Conservation (phyloP, 2,113 vertebrate genomes). For the Thunnus thynnus region DNA sequence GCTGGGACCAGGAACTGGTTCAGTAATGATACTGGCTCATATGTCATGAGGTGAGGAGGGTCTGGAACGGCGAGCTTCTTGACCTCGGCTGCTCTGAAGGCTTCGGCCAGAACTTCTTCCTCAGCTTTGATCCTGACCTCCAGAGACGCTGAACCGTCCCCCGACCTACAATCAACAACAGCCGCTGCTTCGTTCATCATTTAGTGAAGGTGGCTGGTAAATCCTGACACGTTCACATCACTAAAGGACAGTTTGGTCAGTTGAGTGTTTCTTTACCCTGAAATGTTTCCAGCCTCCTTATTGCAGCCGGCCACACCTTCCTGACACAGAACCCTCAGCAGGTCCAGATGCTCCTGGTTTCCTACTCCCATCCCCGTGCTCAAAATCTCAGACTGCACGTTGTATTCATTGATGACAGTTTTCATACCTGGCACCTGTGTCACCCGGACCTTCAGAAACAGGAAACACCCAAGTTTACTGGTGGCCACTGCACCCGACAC, state of each 20-base stretch:
- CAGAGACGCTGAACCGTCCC: neutral
- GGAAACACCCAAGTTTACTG: neutral
- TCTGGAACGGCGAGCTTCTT: neutral
- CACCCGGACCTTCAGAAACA: slow-evolving; percentile 84
- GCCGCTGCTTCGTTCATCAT: neutral
- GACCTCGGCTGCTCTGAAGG: slow-evolving; percentile 10
- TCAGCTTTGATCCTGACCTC: slow-evolving; percentile 38
- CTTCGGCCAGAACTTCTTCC: slow-evolving; percentile 13
- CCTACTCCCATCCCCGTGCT: slow-evolving; percentile 87
- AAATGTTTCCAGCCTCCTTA: neutral
- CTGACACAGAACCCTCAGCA: slow-evolving; percentile 81
- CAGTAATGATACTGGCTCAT: neutral
- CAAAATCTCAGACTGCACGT: slow-evolving; percentile 89
- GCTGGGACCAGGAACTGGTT: neutral
- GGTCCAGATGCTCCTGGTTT: slow-evolving; percentile 87
- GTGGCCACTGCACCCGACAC: neutral
- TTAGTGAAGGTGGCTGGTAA: rapidly evolving
- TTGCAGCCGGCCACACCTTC: neutral
- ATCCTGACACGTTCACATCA: neutral
- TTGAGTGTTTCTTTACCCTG: slow-evolving; percentile 48
- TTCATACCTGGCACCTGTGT: slow-evolving; percentile 84
- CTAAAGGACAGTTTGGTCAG: too few species aligned
- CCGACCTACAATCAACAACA: neutral
- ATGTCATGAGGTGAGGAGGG: neutral
- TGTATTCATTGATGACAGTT: slow-evolving; percentile 89